Percentiles rank a stretch among this genome's conserved stretches.
phyloP scores from a whole-genome alignment of 2,113 vertebrate genomes.

The Pseudorectes ferrugineus region DNA sequence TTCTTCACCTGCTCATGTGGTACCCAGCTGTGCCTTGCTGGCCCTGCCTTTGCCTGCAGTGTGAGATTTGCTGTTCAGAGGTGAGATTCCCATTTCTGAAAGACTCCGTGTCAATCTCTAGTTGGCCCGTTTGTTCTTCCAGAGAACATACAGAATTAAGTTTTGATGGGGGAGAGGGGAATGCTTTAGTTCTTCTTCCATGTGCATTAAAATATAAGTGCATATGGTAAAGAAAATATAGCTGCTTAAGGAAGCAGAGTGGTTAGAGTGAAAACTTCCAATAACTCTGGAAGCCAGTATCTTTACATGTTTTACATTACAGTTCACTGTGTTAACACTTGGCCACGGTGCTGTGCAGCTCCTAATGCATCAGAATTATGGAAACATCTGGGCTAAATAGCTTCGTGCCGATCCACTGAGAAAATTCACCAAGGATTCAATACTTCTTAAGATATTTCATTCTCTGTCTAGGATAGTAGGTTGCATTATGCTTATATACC shows the following conservation, averaged over 20 bases:
- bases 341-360: neutral
- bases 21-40: constrained; percentile 49
- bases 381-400: constrained; percentile 65
- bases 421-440: constrained; percentile 47
- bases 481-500: neutral
- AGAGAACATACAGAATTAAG: neutral
- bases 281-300: constrained; percentile 24
- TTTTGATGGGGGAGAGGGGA: neutral
- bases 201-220: neutral
- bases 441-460: constrained; percentile 16
- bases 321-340: constrained; percentile 44
- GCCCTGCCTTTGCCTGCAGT: neutral
- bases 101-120: neutral
- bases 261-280: constrained; percentile 16
- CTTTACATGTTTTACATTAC: constrained; percentile 52
- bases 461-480: neutral
- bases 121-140: neutral
- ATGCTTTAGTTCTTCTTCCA: neutral
- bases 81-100: neutral
- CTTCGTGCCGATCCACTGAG: constrained; percentile 57
- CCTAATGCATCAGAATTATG: constrained; percentile 45
- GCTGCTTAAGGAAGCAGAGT: neutral
- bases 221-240: neutral
- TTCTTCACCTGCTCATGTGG: constrained; percentile 62
- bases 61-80: neutral